A percentile compares a stretch with the other conserved stretches of the same genome.
These are phyloP conservation scores for Antedon mediterranea DNA, from an alignment of 53 echinoderm and acorn worm genomes.

Conservation along the genomic window DNA sequence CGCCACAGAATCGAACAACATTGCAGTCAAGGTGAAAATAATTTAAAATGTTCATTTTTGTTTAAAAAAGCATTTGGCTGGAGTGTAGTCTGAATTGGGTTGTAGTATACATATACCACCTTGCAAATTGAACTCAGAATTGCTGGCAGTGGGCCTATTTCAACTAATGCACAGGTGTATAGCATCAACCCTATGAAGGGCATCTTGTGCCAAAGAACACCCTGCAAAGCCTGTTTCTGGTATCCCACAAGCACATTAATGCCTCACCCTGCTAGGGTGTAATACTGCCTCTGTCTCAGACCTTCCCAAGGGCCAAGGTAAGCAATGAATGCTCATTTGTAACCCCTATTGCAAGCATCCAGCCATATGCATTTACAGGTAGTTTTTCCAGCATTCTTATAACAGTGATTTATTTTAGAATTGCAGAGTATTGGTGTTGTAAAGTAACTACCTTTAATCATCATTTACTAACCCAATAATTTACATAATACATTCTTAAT, in stretches of 20 bases:
- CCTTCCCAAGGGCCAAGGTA: constrained; percentile 36
- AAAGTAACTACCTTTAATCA: too few species aligned
- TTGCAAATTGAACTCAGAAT: constrained; percentile 54
- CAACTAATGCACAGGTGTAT: constrained; percentile 39
- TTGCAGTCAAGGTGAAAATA: constrained; percentile 61
- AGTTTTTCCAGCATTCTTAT: too few species aligned
- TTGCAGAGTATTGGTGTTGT: too few species aligned
- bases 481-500: too few species aligned
- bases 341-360: constrained; percentile 59
- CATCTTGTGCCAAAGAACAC: constrained; percentile 28
- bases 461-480: too few species aligned
- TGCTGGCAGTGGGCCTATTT: constrained; percentile 35
- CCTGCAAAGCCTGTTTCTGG: constrained; percentile 2
- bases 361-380: constrained; percentile 5
- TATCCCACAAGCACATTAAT: constrained; percentile 1
- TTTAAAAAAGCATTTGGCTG: constrained; percentile 21
- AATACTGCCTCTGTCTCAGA: constrained; percentile 45
- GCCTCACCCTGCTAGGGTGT: background rate
- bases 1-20: constrained; percentile 92
- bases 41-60: too few species aligned
- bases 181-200: constrained; percentile 20
- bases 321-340: constrained; percentile 27
- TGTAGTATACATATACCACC: constrained; percentile 42
- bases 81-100: constrained; percentile 84
- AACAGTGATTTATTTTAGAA: too few species aligned